Percentiles rank a stretch among this genome's conserved stretches.
These are phyloP conservation scores for Lithophane socia DNA, from an alignment of 2,888 invertebrate species.

Conservation along the genomic window DNA sequence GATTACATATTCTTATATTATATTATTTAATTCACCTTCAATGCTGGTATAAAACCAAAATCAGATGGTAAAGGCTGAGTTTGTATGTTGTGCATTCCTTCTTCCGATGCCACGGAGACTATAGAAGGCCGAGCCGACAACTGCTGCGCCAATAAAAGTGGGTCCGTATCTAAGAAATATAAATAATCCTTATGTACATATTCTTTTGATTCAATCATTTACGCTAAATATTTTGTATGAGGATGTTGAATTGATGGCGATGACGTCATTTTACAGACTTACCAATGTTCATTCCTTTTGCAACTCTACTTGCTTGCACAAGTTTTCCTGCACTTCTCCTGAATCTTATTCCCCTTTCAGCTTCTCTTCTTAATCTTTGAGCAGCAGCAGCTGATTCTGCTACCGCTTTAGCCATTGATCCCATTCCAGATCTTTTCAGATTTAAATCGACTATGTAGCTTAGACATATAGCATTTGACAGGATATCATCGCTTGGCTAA, in stretches of 20 bases:
- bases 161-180: conserved; percentile 81
- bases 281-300: conserved; percentile 88
- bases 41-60: conserved; percentile 86
- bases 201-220: neutral
- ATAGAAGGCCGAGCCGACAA: conserved; percentile 88
- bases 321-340: conserved; percentile 86
- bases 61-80: conserved; percentile 86
- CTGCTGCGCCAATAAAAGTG: conserved; percentile 86
- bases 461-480: conserved; percentile 87
- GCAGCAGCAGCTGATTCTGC: conserved; percentile 87
- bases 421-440: conserved; percentile 87
- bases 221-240: neutral
- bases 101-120: conserved; percentile 87
- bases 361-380: conserved; percentile 85
- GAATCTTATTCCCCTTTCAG: conserved; percentile 86
- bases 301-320: conserved; percentile 85
- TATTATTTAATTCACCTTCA: conserved; percentile 74
- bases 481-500: conserved; percentile 82
- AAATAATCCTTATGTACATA: neutral
- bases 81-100: conserved; percentile 82
- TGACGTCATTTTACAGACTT: conserved; percentile 25
- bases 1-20: no score
- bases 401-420: conserved; percentile 82
- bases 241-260: no score
- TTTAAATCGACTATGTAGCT: conserved; percentile 86